Percentiles rank a stretch among this genome's conserved stretches.
Conservation (phyloP, 1,140 invertebrate species). For the Harpegnathos saltator region DNA sequence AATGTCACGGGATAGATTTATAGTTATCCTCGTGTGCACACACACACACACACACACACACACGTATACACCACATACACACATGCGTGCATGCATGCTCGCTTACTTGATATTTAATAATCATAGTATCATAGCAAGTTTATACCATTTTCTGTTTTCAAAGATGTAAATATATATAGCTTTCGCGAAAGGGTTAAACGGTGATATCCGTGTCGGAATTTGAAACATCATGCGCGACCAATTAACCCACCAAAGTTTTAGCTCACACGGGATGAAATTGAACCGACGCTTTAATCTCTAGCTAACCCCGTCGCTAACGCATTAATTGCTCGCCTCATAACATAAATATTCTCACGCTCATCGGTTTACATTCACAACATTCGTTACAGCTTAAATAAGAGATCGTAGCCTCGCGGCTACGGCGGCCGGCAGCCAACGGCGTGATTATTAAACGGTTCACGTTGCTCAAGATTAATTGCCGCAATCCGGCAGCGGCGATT, state of each 20-base stretch:
- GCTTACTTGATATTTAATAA: background rate
- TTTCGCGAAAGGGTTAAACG: too few relatives aligned
- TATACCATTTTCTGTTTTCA: too few relatives aligned
- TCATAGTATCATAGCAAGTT: background rate
- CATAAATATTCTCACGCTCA: constrained; percentile 23
- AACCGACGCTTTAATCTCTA: background rate
- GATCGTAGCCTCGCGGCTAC: constrained; percentile 23
- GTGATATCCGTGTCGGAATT: too few relatives aligned
- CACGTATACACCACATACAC: too few relatives aligned
- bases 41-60: too few relatives aligned
- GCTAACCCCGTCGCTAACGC: background rate
- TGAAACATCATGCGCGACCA: background rate
- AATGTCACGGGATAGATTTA: background rate
- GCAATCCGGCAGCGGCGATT: constrained; percentile 41
- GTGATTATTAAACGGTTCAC: constrained; percentile 49
- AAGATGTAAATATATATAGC: too few relatives aligned
- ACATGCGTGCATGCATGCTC: background rate
- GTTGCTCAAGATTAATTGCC: constrained; percentile 52
- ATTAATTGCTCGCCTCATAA: background rate
- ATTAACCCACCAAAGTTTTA: background rate
- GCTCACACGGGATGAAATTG: background rate
- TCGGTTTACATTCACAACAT: background rate
- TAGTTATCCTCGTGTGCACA: too few relatives aligned
- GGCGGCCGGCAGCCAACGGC: constrained; percentile 30
- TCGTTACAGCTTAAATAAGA: constrained; percentile 42